Base-by-base conservation (phyloP, 2,888 invertebrate species). In the Allygus modestus region DNA sequence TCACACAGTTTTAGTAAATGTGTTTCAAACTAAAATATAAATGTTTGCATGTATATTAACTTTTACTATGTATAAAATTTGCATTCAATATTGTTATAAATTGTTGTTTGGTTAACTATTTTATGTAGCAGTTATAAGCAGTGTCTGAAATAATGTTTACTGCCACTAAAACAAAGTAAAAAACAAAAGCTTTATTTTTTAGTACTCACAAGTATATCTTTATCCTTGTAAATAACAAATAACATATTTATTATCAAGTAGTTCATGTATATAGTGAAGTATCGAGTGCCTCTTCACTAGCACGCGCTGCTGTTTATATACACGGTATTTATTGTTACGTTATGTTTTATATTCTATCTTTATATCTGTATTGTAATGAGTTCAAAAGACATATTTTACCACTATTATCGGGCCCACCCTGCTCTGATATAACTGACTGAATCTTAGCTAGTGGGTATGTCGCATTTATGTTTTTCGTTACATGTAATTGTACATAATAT, bases 291-390 rank as follows among this genome's bases (percentile, higher is more conserved):
- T 65, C 65, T 65, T 65, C 65, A 65, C 54, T 54, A 54, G 54
- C 54, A 46, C 46, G 12, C 17, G 37, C 4, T 37, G 51, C 23
- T 58, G 58, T 58, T 58, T 46, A 46, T 46, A 46, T 12, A 46
- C 9, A 46, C 12, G 17, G 11, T 54, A 54, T 54, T 20, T 65
- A 28, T 65, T 65, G 65, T 65, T 54, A 54, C 23, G 69, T 69
- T 71, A 41, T 41, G 41, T 71, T 71, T 71, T 71, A 71, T 71
- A 71, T 71, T 71, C 71, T 69, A 69, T 69, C 69, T 71, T 71
- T 71, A 41, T 71, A 71, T 12, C 33, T 69, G n/a, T 69, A 69
- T 9, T 54, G 54, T 54, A 54, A 54, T 28, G 15, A 65, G 28
- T 54, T 54, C 54, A 65, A 65, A 65, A 65, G 65, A 65, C 65